These are phyloP conservation scores for Dichetophora obliterata DNA, from an alignment of 2,888 invertebrate genomes.

Conservation along the genomic window DNA sequence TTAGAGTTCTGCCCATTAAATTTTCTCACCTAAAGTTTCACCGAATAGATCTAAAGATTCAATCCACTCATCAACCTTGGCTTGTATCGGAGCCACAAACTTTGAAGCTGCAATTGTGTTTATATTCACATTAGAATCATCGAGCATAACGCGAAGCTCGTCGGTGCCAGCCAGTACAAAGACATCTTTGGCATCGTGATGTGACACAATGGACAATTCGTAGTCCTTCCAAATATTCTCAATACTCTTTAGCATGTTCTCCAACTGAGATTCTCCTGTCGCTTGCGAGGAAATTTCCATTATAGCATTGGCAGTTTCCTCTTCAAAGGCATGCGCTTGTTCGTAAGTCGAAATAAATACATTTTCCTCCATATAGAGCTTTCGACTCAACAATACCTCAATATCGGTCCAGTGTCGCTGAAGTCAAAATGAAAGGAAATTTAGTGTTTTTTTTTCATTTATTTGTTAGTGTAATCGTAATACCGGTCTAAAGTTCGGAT, in stretches of 20 bases:
- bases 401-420: conserved; percentile 89
- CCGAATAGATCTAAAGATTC: conserved; percentile 80
- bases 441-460: neutral
- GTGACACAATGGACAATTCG: conserved; percentile 81
- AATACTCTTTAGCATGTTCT: conserved; percentile 84
- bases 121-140: conserved; percentile 89
- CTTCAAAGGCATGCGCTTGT: conserved; percentile 80
- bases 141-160: conserved; percentile 84
- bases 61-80: conserved; percentile 86
- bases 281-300: conserved; percentile 91
- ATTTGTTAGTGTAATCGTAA: neutral
- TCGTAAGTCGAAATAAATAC: conserved; percentile 79
- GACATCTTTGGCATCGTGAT: conserved; percentile 87
- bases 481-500: conserved; percentile 79
- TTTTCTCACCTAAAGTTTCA: conserved; percentile 78
- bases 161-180: conserved; percentile 87
- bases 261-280: conserved; percentile 87
- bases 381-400: conserved; percentile 80
- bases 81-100: conserved; percentile 86
- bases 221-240: conserved; percentile 87
- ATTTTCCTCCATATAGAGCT: conserved; percentile 78
- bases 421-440: neutral
- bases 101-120: conserved; percentile 89
- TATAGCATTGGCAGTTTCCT: conserved; percentile 75
- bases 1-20: too few species aligned